These are phyloP conservation scores for Etheostoma cragini DNA, from an alignment of 2,113 vertebrate species.

Conservation along the genomic window DNA sequence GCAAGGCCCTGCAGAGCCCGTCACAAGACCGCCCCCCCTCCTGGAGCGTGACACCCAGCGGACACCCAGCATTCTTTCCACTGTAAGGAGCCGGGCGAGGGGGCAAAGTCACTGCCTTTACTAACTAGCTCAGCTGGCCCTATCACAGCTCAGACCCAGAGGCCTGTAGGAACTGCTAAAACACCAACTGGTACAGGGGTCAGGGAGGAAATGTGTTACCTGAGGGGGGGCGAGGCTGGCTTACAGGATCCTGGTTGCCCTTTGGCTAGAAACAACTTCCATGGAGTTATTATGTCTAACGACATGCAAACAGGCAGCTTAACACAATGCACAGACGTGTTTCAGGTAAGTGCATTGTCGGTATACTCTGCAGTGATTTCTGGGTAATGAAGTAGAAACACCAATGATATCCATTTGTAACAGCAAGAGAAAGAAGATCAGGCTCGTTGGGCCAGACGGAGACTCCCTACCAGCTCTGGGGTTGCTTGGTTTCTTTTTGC, in stretches of 20 bases:
- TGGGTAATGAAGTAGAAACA: background rate
- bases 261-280: constrained; percentile 16
- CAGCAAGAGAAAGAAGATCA: background rate
- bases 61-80: constrained; percentile 75
- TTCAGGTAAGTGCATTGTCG: background rate
- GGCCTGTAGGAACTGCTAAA: background rate
- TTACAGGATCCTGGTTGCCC: constrained; percentile 23
- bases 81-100: constrained; percentile 43
- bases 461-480: background rate
- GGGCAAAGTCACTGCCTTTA: constrained; percentile 51
- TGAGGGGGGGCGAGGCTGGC: constrained; percentile 7
- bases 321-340: background rate
- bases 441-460: background rate
- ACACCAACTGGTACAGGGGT: constrained; percentile 20
- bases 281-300: constrained; percentile 42
- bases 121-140: constrained; percentile 45
- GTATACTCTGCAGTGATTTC: background rate
- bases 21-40: constrained; percentile 74
- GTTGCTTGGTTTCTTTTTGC: background rate
- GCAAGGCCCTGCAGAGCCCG: constrained; percentile 39
- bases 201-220: constrained; percentile 29
- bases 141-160: background rate
- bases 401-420: background rate
- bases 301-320: constrained; percentile 12
- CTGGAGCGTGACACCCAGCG: constrained; percentile 61